Base-by-base conservation (phyloP, 2,888 invertebrate species). In the Parthenolecanium corni region DNA sequence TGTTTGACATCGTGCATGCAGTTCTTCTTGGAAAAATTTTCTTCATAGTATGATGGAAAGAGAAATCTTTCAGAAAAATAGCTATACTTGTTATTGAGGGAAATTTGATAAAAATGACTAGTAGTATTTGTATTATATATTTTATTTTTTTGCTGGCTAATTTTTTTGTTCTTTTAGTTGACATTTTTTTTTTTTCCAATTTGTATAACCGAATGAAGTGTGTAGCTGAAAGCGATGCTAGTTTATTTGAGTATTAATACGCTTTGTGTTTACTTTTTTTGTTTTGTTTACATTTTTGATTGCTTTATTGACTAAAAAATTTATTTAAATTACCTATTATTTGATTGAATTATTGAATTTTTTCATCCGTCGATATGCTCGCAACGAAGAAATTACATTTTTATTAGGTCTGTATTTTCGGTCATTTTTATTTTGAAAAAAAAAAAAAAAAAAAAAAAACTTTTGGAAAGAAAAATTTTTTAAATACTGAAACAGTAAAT, bases 231-330 rank as follows among this genome's bases (percentile, higher is more conserved):
- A 38, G 49, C 51, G 61, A 61, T 24, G 61, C 51, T 61, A 61
- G 49, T 51, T 31, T 31, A 4, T 31, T 61, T 61, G 36, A 56
- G 42, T 51, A 61, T 38, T 51, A 61, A 61, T 61, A 61, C 38
- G 61, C 61, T 61, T 61, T 61, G 61, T 61, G 61, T 61, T 61
- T 54, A 36, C 16, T 25, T n/a, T 52, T 52, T 52, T 52, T 36
- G 21, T 49, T 46, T 46, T 24, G n/a, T 31, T 31, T 4, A 31
- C 31, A 2, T 57, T 57, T 57, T 57, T 53, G 11, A 18, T 57
- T 46, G 4, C 20, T 46, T 57, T 56, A 31, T 31, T 31, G 31
- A 31, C 31, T 31, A 31, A 31, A 31, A 31, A 31, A 31, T 6
- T 31, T 21, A 21, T 9, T 52, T 51, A 53, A 54, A 40, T 3